Conservation (phyloP, 2,888 invertebrate species). For the Blera fallax region DNA sequence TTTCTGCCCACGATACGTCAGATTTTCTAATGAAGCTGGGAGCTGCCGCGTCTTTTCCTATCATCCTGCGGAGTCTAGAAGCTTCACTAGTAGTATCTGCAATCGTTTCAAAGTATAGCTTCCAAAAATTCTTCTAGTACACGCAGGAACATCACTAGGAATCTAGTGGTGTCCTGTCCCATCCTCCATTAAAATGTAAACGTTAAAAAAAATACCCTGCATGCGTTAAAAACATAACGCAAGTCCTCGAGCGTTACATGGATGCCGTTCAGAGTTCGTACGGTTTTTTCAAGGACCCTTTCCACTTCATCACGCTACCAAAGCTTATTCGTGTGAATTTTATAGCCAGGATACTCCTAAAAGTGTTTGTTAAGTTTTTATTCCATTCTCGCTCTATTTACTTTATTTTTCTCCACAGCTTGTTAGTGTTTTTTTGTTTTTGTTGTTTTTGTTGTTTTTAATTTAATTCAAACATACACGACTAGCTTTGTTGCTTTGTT, state of each 20-base stretch:
- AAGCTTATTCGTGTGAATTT: conserved; percentile 1
- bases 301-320: neutral
- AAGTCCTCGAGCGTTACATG: neutral
- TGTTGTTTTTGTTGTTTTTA: conserved; percentile 57
- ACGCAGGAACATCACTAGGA: too few species aligned
- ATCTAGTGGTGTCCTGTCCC: too few species aligned
- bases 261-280: neutral
- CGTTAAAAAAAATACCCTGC: neutral
- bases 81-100: too few species aligned
- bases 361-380: neutral
- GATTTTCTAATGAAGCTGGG: too few species aligned
- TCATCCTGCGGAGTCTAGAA: too few species aligned
- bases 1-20: too few species aligned
- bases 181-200: neutral
- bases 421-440: conserved; percentile 40
- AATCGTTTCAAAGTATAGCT: too few species aligned
- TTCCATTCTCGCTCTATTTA: neutral
- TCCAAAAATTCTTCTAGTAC: too few species aligned
- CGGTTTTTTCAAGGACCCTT: neutral
- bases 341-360: neutral
- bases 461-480: conserved; percentile 58
- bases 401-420: neutral
- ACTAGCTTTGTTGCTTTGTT: conserved; percentile 1
- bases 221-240: neutral
- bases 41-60: too few species aligned